Conservation (phyloP, 2,797 vertebrate genomes). For the Peromyscus aztecus region DNA sequence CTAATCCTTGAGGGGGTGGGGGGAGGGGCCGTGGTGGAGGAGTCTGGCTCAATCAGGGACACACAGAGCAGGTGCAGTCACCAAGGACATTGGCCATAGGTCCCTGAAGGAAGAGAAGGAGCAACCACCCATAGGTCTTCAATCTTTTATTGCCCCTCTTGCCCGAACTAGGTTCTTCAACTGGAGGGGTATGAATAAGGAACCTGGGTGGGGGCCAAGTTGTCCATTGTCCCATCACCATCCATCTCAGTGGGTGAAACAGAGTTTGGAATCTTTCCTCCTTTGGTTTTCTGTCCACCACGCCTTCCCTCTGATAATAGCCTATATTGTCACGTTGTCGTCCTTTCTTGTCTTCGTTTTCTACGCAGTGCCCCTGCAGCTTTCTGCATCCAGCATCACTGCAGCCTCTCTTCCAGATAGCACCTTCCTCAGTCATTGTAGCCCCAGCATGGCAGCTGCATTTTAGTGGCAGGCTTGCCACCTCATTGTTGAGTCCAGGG, state of each 20-base stretch:
- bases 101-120: not conserved
- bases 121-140: not conserved
- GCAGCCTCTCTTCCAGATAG: not conserved
- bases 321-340: accelerated
- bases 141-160: not conserved
- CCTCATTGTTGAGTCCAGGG: not conserved
- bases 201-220: too few relatives aligned
- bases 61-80: slow-evolving; percentile 50
- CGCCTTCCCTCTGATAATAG: not conserved
- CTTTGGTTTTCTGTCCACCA: not conserved
- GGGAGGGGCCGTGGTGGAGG: not conserved
- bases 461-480: not conserved
- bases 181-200: not conserved
- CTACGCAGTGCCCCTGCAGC: not conserved
- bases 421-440: too few relatives aligned
- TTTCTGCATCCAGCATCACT: not conserved
- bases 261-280: not conserved
- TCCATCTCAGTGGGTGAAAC: not conserved
- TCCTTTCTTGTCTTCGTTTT: not conserved
- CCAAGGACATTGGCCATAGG: not conserved
- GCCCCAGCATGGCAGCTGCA: not conserved
- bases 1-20: slow-evolving; percentile 47
- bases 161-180: not conserved
- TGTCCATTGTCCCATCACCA: not conserved
- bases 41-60: slow-evolving; percentile 42